Conservation (phyloP, 2,888 invertebrate species). For the Alviniconcha strummeri region DNA sequence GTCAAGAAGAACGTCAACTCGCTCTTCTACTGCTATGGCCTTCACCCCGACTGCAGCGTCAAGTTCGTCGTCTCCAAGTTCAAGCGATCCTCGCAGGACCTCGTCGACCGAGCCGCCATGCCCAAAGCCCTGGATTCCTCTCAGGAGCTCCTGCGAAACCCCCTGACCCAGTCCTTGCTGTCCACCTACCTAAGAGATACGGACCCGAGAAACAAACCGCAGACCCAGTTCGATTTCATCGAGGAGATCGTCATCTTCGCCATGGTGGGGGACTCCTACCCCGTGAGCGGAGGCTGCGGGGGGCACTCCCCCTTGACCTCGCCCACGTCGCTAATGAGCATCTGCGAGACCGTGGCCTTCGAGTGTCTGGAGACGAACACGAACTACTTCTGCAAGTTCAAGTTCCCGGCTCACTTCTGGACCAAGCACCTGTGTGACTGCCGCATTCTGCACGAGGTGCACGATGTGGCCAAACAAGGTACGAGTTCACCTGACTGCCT, state of each 20-base stretch:
- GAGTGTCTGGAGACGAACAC: constrained; percentile 45
- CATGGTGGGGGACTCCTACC: constrained; percentile 29
- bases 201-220: constrained; percentile 4
- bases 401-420: constrained; percentile 43
- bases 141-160: constrained; percentile 45
- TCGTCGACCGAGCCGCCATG: constrained; percentile 39
- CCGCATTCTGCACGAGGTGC: constrained; percentile 44
- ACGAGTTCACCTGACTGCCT: not conserved
- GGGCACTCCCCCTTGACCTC: not conserved
- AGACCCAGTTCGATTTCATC: constrained; percentile 33
- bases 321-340: constrained; percentile 30
- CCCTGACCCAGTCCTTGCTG: constrained; percentile 41
- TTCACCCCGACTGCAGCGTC: constrained; percentile 43
- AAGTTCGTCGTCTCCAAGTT: constrained; percentile 39
- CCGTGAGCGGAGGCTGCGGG: not conserved
- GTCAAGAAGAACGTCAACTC: constrained; percentile 42
- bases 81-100: constrained; percentile 37
- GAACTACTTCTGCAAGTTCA: constrained; percentile 43
- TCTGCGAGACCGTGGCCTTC: constrained; percentile 46
- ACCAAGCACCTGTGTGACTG: constrained; percentile 46
- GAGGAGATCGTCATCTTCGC: constrained; percentile 21
- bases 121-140: constrained; percentile 39
- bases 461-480: constrained; percentile 41
- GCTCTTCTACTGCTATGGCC: constrained; percentile 47
- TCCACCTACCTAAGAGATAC: constrained; percentile 32